phyloP scores from a whole-genome alignment of 1,140 invertebrate genomes.

The Whitmania pigra region DNA sequence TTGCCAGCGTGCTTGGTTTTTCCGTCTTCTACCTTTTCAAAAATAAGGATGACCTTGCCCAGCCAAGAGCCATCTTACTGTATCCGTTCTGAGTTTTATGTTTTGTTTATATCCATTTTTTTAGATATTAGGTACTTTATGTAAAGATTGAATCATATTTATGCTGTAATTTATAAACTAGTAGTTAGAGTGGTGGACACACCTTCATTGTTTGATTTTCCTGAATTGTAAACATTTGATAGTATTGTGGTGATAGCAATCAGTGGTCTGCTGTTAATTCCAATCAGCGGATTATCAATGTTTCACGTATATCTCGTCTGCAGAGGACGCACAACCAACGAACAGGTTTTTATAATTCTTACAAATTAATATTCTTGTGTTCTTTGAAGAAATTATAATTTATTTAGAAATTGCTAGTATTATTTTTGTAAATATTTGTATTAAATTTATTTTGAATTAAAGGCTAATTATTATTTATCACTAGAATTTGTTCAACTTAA shows the following conservation, averaged over 20 bases:
- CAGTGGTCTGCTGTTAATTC: conserved; percentile 78
- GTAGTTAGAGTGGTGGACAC: not conserved
- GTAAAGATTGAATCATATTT: conserved; percentile 10
- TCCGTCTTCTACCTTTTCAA: conserved; percentile 80
- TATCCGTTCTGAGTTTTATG: conserved; percentile 58
- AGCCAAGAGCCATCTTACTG: conserved; percentile 72
- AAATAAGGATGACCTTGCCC: conserved; percentile 63
- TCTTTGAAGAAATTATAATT: not conserved
- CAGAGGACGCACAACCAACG: conserved; percentile 92
- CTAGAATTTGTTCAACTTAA: not conserved
- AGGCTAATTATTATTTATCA: not conserved
- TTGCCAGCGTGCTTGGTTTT: conserved; percentile 86
- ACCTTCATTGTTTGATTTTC: not conserved
- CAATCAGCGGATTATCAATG: conserved; percentile 87
- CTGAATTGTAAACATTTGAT: conserved; percentile 21
- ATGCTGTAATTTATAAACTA: not conserved
- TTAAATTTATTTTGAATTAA: not conserved
- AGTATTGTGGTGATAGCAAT: conserved; percentile 84
- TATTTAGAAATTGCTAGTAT: too few relatives aligned
- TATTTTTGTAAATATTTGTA: not conserved
- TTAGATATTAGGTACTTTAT: not conserved
- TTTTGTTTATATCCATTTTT: not conserved
- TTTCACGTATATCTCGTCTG: conserved; percentile 95
- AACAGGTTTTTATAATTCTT: conserved; percentile 55
- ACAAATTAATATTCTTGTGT: not conserved